Evolutionary conservation across 2,888 invertebrate genomes (phyloP).

Genomic region (Ernsta delagoae): DNA sequence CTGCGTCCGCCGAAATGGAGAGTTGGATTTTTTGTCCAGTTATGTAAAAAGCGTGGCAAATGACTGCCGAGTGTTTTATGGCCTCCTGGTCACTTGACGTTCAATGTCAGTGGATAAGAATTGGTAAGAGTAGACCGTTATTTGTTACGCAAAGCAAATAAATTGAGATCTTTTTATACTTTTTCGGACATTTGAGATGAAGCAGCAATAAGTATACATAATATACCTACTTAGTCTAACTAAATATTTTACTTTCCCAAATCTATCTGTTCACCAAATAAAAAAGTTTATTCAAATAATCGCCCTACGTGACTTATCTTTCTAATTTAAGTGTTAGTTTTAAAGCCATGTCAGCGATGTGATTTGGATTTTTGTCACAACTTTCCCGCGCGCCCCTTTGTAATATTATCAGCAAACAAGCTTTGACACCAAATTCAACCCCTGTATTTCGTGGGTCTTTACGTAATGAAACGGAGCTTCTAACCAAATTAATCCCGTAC

Average conservation of each 20-base stretch:
- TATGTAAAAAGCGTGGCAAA: constrained; percentile 32
- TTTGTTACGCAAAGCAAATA: constrained; percentile 44
- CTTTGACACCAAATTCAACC: constrained; percentile 11
- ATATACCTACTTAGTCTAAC: background rate
- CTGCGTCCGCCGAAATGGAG: constrained; percentile 41
- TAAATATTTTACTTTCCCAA: constrained; percentile 16
- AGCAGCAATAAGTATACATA: too few species aligned
- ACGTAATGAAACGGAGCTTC: constrained; percentile 12
- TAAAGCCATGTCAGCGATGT: constrained; percentile 14
- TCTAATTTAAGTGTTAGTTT: constrained; percentile 19
- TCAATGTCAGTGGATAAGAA: constrained; percentile 40
- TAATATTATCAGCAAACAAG: constrained; percentile 25
- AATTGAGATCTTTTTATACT: constrained; percentile 35
- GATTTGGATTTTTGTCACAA: constrained; percentile 8
- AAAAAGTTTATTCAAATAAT: too few species aligned
- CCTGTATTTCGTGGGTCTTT: background rate
- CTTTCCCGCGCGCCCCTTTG: constrained; percentile 18
- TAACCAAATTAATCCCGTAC: constrained; percentile 3
- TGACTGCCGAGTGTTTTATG: constrained; percentile 27
- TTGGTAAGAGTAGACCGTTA: constrained; percentile 34
- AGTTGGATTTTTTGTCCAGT: constrained; percentile 40
- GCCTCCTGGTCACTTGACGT: constrained; percentile 26
- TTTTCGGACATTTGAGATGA: too few species aligned
- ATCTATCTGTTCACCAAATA: background rate
- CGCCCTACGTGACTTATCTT: constrained; percentile 33